Base-by-base conservation (phyloP, 1,140 invertebrate species). In the Hormaphis cornu region DNA sequence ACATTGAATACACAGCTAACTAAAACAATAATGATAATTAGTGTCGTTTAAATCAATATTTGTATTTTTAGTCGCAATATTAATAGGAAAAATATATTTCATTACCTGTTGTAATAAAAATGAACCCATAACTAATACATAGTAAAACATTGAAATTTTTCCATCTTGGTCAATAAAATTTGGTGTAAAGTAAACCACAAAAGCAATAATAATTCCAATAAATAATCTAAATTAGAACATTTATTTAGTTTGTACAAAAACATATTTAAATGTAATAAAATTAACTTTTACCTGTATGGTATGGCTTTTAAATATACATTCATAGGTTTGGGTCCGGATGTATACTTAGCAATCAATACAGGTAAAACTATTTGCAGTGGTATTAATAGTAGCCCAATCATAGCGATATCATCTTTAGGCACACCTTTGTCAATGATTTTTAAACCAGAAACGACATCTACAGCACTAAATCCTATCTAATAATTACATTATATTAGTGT, bases 351-450 rank as follows among this genome's bases (percentile, higher is more conserved):
- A 72, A 98, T 89, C 33, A 93, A 77, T 59, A 98, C 78, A 10
- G 97, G 96, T 73, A 99, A 81, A 35, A 97, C 78, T 56, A 99
- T 93, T 81, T 99, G 96, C 28, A 99, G 80, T 14, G 96, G 96
- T 50, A 97, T 89, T 76, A 98, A 80, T 8, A 95, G 94, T 18
- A 98, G 85, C 10, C 90, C 89, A 74, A 99, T 81, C 44, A 98
- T 78, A 0, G 95, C 97, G 53, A 99, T 79, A 72, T 92, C 89
- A 77, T 98, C 95, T 76, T 96, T 97, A 0, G 94, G 93, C 48
- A 99, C 89, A 28, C 97, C 97, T 54, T 87, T 86, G 79, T 98
- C 96, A 8, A 97, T 89, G 22, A 98, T 80, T 81, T 99, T 99
- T 56, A 99, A 82, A 33, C 89, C 88, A 20, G 95, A 95, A 0